A percentile compares a stretch with the other conserved stretches of the same genome.
Evolutionary conservation across 2,888 invertebrate genomes (phyloP).

Genomic region (Cephus spinipes): DNA sequence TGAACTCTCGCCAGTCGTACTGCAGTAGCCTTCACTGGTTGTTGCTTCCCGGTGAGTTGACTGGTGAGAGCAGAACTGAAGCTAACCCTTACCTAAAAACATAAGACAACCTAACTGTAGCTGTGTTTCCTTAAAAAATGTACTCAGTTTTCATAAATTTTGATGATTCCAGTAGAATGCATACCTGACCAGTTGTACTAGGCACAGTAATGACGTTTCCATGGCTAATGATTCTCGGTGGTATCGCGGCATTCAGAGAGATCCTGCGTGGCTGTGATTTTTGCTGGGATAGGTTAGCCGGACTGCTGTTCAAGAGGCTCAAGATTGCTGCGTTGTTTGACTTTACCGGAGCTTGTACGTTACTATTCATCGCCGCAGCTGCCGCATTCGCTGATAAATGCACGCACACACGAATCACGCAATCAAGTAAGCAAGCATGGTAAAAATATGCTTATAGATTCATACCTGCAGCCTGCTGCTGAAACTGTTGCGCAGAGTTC

Average conservation of each 20-base stretch:
- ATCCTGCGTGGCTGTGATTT: conserved; percentile 60
- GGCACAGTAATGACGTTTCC: conserved; percentile 64
- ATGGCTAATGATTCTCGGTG: conserved; percentile 60
- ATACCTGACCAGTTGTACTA: conserved; percentile 60
- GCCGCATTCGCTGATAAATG: conserved; percentile 53
- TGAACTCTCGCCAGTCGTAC: conserved; percentile 67
- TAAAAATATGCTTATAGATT: conserved; percentile 36
- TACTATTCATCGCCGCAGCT: conserved; percentile 64
- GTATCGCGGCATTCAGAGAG: conserved; percentile 59
- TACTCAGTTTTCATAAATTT: no score
- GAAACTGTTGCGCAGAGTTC: conserved; percentile 86
- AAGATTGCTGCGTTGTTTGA: conserved; percentile 80
- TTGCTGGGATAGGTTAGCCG: conserved; percentile 70
- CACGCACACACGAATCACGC: no score
- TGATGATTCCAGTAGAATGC: neutral
- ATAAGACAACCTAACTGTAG: no score
- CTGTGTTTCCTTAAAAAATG: no score
- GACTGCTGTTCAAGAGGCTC: conserved; percentile 82
- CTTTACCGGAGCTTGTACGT: conserved; percentile 62
- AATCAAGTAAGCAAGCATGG: neutral
- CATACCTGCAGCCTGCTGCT: conserved; percentile 72
- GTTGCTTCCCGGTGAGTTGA: conserved; percentile 61
- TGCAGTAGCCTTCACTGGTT: conserved; percentile 67
- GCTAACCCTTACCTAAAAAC: conserved; percentile 56
- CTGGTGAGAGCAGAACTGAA: conserved; percentile 61